Base-by-base conservation (phyloP, 53 echinoderm and acorn worm genomes). In the Echinarachnius parma region DNA sequence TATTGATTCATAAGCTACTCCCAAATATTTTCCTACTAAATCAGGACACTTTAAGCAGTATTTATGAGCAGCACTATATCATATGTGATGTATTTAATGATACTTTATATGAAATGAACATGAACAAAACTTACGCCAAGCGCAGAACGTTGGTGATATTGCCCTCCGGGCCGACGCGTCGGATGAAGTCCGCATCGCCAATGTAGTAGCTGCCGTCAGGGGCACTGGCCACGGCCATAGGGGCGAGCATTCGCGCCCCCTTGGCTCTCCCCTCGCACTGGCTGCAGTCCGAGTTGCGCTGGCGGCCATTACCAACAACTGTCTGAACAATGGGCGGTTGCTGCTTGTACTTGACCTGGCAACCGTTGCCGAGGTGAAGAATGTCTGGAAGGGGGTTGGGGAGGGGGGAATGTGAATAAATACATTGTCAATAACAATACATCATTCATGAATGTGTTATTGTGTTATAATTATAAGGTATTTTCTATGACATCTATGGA, bases 281-380 rank as follows among this genome's bases (percentile, higher is more conserved):
- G 8, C 62, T 37, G 62, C 91, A 91, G 72, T 85, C 83, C 0
- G 49, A 33, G 29, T 34, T 85, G 2, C 98, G 85, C 58, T 65
- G 85, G 23, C 79, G 79, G 5, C 98, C 98, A 31, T 88, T 92
- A 18, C 98, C 98, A 75, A 98, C 84, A 66, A 98, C 76, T 42
- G 98, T 86, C n/a, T 80, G 79, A 66, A 98, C 92, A 20, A 64
- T 39, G 15, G 86, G 80, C 13, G 88, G 79, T 27, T 82, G 78
- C 48, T 88, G 64, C n/a, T 57, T 31, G 61, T 81, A 90, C 66
- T 78, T 80, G 19, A 94, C 67, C 44, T 78, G 72, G 39, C 81
- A 84, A 23, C 90, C 94, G 19, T 83, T 78, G 54, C 94, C 94
- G 30, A 87, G 77, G 19, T 71, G 71, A 16, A 92, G 81, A 21